Base-by-base conservation (phyloP, 2,888 invertebrate genomes). In the Drepana falcataria region DNA sequence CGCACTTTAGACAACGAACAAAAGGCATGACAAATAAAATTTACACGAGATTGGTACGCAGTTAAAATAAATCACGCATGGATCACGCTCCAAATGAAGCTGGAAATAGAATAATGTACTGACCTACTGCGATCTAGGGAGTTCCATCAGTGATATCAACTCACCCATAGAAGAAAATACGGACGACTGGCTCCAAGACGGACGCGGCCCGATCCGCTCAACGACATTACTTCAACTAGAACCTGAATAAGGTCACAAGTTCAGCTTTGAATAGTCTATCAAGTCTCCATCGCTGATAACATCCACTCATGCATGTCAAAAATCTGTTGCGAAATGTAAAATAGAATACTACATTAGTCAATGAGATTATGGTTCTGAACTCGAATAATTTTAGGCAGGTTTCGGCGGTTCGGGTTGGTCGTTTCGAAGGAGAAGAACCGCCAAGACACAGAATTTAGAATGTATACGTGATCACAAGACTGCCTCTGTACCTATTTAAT, bases 141-240 rank as follows among this genome's bases (percentile, higher is more conserved):
- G 59, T 60, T 63, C 64, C 64, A 65, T 66, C 66, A 73, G 61
- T 58, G 55, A 66, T 63, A 64, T 60, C 59, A 70, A 83, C 83
- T 83, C 79, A 83, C 85, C 82, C 84, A 85, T 83, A 75, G 70
- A 77, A 69, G 63, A 68, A 72, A 51, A 64, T 66, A 74, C 69
- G 73, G 74, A 65, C 68, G 73, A 75, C 63, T 74, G 74, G 69
- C 69, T 75, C 60, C 58, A 64, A 63, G 68, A 65, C 77, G 73
- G 81, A 79, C 73, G 73, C 73, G 73, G 75, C 67, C 68, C 65
- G 66, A 65, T 69, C 71, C 63, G 63, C 67, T 66, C 71, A 65
- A 70, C 73, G 65, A 65, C 67, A 64, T 65, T 66, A 63, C 61
- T 67, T 59, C 49, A 64, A 63, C 68, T 68, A 68, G 68, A 70